These are phyloP conservation scores for Orthosia gothica DNA, from an alignment of 2,888 invertebrate species.

Conservation along the genomic window DNA sequence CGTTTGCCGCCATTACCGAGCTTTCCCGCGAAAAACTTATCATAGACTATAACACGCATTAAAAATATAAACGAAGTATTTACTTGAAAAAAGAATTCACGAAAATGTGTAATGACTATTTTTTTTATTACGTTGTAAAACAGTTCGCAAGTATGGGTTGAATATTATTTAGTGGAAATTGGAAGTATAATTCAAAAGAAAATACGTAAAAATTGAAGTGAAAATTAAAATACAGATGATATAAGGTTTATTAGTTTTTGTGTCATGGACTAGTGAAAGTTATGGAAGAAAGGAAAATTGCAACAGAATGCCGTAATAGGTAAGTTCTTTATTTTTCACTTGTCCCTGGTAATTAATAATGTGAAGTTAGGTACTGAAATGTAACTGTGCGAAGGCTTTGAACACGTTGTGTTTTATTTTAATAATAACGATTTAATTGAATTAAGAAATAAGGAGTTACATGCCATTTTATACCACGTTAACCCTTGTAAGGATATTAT, in stretches of 20 bases:
- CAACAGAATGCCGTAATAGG: slow-evolving; percentile 45
- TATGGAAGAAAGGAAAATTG: slow-evolving; percentile 41
- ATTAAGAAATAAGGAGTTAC: neutral
- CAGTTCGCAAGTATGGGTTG: slow-evolving; percentile 51
- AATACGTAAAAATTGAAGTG: slow-evolving; percentile 34
- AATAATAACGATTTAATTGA: neutral
- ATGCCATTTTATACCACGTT: neutral
- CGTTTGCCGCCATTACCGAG: slow-evolving; percentile 69
- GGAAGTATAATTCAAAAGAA: slow-evolving; percentile 8
- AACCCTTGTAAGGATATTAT: neutral
- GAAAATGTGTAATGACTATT: slow-evolving; percentile 20
- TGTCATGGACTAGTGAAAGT: slow-evolving; percentile 59
- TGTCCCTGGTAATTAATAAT: neutral
- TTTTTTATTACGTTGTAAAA: slow-evolving; percentile 19
- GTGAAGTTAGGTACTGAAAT: neutral
- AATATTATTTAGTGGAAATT: slow-evolving; percentile 31
- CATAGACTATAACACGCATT: slow-evolving; percentile 63
- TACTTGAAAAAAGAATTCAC: slow-evolving; percentile 2
- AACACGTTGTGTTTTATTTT: neutral
- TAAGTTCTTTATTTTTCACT: slow-evolving; percentile 44
- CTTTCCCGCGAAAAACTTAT: slow-evolving; percentile 87
- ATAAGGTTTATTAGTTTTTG: slow-evolving; percentile 51
- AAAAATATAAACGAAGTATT: slow-evolving; percentile 51
- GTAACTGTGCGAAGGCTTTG: neutral
- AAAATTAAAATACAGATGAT: slow-evolving; percentile 55